Percentiles rank a stretch among this genome's conserved stretches.
Conservation (phyloP, 2,888 invertebrate genomes). For the Dinocampus coccinellae region DNA sequence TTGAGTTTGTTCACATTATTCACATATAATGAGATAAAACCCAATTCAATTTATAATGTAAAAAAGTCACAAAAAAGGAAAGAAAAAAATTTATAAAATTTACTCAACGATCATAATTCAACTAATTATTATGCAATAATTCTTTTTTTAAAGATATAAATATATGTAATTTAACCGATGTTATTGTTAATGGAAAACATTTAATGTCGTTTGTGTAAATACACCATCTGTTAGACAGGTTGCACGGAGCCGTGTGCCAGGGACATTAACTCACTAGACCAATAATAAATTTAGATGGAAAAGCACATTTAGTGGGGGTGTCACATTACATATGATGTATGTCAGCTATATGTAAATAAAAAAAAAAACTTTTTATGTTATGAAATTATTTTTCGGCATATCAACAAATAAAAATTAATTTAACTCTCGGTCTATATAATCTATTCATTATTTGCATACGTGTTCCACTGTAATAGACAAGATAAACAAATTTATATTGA, state of each 20-base stretch:
- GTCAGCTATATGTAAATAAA: neutral
- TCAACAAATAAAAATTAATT: neutral
- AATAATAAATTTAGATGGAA: slow-evolving; percentile 10
- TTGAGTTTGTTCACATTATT: neutral
- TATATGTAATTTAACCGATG: neutral
- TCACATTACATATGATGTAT: neutral
- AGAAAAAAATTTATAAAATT: neutral
- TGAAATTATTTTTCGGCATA: neutral
- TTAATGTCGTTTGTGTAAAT: neutral
- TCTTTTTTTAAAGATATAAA: neutral
- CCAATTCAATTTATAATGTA: neutral
- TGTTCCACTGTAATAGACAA: neutral
- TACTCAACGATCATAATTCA: neutral
- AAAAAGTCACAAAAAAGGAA: neutral
- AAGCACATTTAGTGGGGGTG: neutral
- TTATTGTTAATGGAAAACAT: slow-evolving; percentile 6
- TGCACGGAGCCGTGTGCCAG: neutral
- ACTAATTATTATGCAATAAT: neutral
- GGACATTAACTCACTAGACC: neutral
- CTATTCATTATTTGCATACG: neutral
- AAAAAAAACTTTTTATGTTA: neutral
- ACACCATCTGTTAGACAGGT: slow-evolving; percentile 1
- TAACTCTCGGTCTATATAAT: neutral
- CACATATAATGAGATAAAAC: neutral
- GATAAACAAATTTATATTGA: neutral